Evolutionary conservation across 2,113 vertebrate genomes (phyloP).

Genomic region (Trochalopteron elliotii): DNA sequence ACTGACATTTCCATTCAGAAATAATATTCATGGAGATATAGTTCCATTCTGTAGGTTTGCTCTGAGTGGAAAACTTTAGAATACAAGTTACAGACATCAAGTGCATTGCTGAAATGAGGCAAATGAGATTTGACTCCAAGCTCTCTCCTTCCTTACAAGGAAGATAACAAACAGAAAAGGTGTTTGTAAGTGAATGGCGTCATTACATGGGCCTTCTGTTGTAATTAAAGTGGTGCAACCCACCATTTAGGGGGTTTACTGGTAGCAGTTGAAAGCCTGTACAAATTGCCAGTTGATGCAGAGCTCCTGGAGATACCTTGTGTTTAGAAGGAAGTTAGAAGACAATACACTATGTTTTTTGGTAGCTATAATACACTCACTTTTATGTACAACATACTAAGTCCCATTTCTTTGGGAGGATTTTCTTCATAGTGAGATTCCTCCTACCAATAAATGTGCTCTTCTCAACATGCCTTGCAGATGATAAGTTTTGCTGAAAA

Average conservation of each 20-base stretch:
- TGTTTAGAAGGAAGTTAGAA: background rate
- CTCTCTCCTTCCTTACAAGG: background rate
- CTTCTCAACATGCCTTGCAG: background rate
- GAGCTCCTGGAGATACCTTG: background rate
- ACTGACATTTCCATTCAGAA: background rate
- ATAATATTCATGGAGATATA: background rate
- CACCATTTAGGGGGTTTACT: background rate
- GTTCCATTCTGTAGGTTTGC: background rate
- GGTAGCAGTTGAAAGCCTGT: background rate
- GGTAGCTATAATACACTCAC: background rate
- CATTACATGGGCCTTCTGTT: background rate
- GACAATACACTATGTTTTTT: accelerated
- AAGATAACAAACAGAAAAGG: background rate
- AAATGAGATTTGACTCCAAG: background rate
- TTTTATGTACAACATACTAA: background rate
- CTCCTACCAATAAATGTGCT: background rate
- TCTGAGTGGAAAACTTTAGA: background rate
- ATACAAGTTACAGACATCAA: background rate
- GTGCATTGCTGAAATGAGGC: background rate
- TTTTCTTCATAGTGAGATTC: background rate
- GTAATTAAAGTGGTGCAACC: background rate
- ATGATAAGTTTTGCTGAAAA: background rate
- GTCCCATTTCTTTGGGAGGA: background rate
- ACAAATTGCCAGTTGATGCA: background rate
- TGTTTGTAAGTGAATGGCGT: background rate